A percentile compares a stretch with the other conserved stretches of the same genome.
Conservation (phyloP, 2,888 invertebrate species). For the Panzeria rudis region DNA sequence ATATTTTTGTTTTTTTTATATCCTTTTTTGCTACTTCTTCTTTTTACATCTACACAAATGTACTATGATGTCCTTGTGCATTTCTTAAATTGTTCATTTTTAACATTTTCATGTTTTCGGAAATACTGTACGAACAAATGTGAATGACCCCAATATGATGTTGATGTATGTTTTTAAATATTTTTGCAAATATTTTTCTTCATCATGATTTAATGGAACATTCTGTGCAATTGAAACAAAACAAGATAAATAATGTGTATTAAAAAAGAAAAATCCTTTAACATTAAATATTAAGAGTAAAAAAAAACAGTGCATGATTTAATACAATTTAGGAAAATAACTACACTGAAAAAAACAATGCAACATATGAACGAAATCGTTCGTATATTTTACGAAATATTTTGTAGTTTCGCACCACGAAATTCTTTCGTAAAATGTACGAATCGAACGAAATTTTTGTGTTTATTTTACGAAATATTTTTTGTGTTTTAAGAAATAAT, state of each 20-base stretch:
- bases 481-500: no score
- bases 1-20: slow-evolving; percentile 5
- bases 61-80: slow-evolving; percentile 16
- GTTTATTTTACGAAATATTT: no score
- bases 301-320: neutral
- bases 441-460: no score
- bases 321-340: neutral
- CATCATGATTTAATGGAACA: slow-evolving; percentile 11
- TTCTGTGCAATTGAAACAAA: neutral
- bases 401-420: no score
- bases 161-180: slow-evolving; percentile 13
- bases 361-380: no score
- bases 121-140: slow-evolving; percentile 38
- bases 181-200: slow-evolving; percentile 34
- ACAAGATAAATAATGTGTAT: neutral
- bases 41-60: neutral
- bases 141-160: slow-evolving; percentile 41
- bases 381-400: no score
- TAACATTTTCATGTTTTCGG: slow-evolving; percentile 42
- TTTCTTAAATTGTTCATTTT: slow-evolving; percentile 42
- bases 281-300: neutral
- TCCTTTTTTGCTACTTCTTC: neutral
- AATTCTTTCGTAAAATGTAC: no score
- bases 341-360: no score
- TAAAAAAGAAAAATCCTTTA: neutral